A percentile compares a stretch with the other conserved stretches of the same genome.
phyloP scores from a whole-genome alignment of 2,797 vertebrate genomes.

The Lutjanus campechanus region DNA sequence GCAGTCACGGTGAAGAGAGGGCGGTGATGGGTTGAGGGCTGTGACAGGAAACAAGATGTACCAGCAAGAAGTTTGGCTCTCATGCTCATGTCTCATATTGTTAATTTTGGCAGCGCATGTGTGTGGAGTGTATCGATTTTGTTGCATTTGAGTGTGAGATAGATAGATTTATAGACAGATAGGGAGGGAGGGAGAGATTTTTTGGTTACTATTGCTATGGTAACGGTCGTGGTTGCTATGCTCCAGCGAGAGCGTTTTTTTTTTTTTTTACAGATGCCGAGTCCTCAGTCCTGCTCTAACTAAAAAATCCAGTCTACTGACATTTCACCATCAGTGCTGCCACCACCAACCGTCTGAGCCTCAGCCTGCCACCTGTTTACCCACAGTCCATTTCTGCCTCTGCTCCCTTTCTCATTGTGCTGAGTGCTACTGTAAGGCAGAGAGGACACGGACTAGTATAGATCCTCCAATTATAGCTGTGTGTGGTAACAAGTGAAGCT shows the following conservation, averaged over 20 bases:
- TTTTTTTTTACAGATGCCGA: constrained; percentile 38
- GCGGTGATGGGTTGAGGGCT: neutral
- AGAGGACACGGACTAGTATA: constrained; percentile 39
- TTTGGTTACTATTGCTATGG: constrained; percentile 72
- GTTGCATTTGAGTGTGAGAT: constrained; percentile 2
- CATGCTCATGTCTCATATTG: neutral
- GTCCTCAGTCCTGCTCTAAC: constrained; percentile 23
- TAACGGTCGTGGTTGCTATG: constrained; percentile 67
- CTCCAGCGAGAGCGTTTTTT: constrained; percentile 32
- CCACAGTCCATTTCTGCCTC: neutral
- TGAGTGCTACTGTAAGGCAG: constrained; percentile 1
- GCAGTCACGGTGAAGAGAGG: neutral
- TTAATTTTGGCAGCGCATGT: neutral
- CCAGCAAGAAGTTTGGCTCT: neutral
- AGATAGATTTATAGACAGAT: constrained; percentile 5
- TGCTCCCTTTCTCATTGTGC: neutral
- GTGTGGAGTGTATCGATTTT: neutral
- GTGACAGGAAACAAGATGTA: constrained; percentile 1
- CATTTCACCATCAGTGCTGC: constrained; percentile 13
- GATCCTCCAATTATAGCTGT: constrained; percentile 60
- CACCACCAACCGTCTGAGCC: constrained; percentile 13
- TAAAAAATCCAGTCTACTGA: constrained; percentile 31
- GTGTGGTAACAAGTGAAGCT: constrained; percentile 35
- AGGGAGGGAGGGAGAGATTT: constrained; percentile 3
- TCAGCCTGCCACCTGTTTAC: constrained; percentile 24